These are phyloP conservation scores for Zosterops japonicus DNA, from an alignment of 2,113 vertebrate genomes.

Conservation along the genomic window DNA sequence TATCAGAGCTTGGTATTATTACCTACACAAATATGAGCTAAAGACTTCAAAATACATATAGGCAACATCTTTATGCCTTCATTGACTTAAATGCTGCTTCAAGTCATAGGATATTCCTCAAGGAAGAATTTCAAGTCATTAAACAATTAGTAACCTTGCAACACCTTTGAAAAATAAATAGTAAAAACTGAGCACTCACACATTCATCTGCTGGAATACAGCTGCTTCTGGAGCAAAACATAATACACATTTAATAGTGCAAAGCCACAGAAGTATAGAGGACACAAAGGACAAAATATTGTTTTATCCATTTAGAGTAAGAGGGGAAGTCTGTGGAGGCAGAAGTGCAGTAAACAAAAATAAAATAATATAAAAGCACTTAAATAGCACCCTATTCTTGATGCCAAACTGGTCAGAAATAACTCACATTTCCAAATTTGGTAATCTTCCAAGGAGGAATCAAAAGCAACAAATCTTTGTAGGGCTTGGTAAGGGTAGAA, in stretches of 20 bases:
- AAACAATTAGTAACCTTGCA: background rate
- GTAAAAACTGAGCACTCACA: background rate
- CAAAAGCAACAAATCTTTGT: background rate
- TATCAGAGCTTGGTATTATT: background rate
- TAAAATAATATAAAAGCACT: background rate
- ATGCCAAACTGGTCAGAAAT: slow-evolving; percentile 4
- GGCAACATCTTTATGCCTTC: background rate
- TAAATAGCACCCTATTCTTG: background rate
- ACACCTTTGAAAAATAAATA: background rate
- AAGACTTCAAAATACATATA: background rate
- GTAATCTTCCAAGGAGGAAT: slow-evolving; percentile 3
- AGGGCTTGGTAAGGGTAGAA: background rate
- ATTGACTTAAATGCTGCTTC: background rate
- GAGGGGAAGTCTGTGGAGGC: background rate
- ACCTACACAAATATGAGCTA: background rate
- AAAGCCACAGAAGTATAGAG: background rate
- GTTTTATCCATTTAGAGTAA: background rate
- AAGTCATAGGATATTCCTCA: background rate
- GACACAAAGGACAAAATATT: background rate
- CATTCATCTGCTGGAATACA: background rate
- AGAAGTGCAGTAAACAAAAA: slow-evolving; percentile 12
- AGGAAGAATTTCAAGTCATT: background rate
- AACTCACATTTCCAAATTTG: background rate
- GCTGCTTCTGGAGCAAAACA: background rate
- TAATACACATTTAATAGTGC: background rate